Evolutionary conservation across 2,797 vertebrate genomes (phyloP), one percentile per base, ranked within the genome.

Genomic region (Centroberyx gerrardi): DNA sequence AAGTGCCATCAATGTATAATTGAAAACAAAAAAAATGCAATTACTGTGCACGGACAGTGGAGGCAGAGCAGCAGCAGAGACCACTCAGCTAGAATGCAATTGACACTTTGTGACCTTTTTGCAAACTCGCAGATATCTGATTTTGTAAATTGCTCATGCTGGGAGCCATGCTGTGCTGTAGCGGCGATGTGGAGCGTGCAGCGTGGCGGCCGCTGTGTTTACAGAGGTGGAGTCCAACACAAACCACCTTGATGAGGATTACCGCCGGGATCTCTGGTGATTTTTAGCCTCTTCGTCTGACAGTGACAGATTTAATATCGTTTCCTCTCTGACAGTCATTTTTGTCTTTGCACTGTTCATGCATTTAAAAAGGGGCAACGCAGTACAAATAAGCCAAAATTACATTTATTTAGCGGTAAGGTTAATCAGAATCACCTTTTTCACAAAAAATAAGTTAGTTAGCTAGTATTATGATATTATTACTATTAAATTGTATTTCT

Each of bases 31-130:
- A 36, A 76, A 83, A 70, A 22, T 81, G 18, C 74, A 71, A 81
- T 62, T 76, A 52, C 62, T 7, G 38, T 58, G 31, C 40, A 62
- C 64, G 66, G 65, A 81, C 17, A 49, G 80, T 74, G 40, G 51
- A 75, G 46, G 70, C 72, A 12, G 56, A 72, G 73, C 36, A 18
- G 59, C 63, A 58, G 64, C 29, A 46, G 54, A 40, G 77, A 76
- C 71, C 36, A 81, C 69, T 82, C 81, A 78, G 67, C 72, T 22
- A 28, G 62, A 83, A 87, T 38, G 68, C 75, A 77, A 67, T 53
- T 78, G 82, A 88, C 90, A 67, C 84, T 83, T 68, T 10, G 74
- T 89, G 89, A 92, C 88, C 88, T 92, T 91, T 22, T 90, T 76
- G 64, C 28, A 78, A 90, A 90, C 69, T 85, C 82, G 74, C 73